phyloP scores from a whole-genome alignment of 35 echinoderm and acorn worm genomes.

The Antedon bifida region DNA sequence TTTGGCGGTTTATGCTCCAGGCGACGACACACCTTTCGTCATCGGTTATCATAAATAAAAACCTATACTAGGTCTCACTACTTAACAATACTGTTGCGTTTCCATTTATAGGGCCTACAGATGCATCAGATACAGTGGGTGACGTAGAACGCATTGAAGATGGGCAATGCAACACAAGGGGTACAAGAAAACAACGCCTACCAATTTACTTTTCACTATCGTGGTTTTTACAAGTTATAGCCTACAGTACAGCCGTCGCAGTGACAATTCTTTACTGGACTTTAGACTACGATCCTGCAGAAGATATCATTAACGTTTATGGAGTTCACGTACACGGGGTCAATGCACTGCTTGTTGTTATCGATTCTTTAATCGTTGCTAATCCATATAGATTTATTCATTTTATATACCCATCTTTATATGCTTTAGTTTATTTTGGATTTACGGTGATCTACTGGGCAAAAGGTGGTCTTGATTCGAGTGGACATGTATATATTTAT shows the following conservation, averaged over 20 bases:
- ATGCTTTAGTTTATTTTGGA: constrained; percentile 31
- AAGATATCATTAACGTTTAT: constrained; percentile 20
- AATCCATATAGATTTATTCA: constrained; percentile 54
- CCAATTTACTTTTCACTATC: constrained; percentile 49
- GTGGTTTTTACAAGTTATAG: constrained; percentile 34
- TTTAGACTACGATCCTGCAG: constrained; percentile 39
- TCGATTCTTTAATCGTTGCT: constrained; percentile 40
- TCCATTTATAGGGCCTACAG: no score
- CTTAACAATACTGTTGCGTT: no score
- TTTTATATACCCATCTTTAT: constrained; percentile 27
- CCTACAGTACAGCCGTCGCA: constrained; percentile 20
- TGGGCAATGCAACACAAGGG: no score
- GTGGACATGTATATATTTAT: constrained; percentile 40
- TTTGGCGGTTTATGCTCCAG: no score
- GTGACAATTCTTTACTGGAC: constrained; percentile 41
- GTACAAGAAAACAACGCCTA: background rate
- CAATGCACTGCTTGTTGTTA: constrained; percentile 18
- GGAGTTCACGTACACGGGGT: constrained; percentile 46
- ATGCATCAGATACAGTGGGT: background rate
- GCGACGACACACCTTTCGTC: no score
- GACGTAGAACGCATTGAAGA: background rate
- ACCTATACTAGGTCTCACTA: no score
- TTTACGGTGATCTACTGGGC: constrained; percentile 52
- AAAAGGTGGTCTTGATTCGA: constrained; percentile 41
- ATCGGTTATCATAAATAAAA: no score